These are phyloP conservation scores for Agonopterix alstromeriana DNA, from an alignment of 2,888 invertebrate genomes.

Conservation along the genomic window DNA sequence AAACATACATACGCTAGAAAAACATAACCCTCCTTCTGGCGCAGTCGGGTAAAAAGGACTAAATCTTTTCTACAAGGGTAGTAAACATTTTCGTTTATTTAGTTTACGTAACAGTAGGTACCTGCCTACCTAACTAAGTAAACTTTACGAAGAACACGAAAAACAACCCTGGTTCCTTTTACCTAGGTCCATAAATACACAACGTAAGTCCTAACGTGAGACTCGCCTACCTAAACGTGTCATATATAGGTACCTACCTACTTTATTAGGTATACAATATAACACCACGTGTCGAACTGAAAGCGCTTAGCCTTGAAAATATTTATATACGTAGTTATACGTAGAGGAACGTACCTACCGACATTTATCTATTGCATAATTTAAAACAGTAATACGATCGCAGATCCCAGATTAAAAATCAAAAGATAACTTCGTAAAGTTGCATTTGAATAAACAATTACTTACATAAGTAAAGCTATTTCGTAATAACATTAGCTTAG, in stretches of 20 bases:
- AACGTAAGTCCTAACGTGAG: too few species aligned
- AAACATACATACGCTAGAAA: too few species aligned
- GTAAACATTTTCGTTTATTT: too few species aligned
- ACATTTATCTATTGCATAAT: background rate
- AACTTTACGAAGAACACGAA: too few species aligned
- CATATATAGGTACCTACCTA: background rate
- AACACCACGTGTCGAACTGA: slow-evolving; percentile 9
- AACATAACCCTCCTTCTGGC: too few species aligned
- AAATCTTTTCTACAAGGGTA: too few species aligned
- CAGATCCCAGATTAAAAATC: background rate
- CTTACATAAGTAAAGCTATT: background rate
- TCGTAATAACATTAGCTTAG: background rate
- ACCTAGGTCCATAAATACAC: too few species aligned
- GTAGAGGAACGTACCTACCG: slow-evolving; percentile 1
- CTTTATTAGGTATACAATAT: background rate
- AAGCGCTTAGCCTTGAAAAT: slow-evolving; percentile 11
- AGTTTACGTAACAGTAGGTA: too few species aligned
- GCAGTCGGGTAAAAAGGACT: too few species aligned
- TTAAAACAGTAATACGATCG: background rate
- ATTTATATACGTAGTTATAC: slow-evolving; percentile 1
- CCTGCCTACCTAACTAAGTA: too few species aligned
- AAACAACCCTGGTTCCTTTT: too few species aligned
- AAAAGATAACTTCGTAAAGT: background rate
- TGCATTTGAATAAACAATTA: background rate
- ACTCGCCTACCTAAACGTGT: too few species aligned